These are phyloP conservation scores for Lordiphosa clarofinis DNA, from an alignment of 1,140 invertebrate species.

Conservation along the genomic window DNA sequence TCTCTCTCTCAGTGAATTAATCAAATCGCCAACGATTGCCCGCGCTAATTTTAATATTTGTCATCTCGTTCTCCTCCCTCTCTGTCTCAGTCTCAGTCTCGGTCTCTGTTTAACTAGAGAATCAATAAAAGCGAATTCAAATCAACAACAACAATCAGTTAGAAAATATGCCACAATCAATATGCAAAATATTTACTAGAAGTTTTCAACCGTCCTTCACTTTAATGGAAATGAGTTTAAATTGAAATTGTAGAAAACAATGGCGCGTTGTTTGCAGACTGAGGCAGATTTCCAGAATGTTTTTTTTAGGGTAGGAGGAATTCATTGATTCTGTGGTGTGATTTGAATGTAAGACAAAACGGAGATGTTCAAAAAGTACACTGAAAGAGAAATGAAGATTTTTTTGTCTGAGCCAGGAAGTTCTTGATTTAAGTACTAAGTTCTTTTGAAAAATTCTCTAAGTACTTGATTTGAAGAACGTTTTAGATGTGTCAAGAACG, in stretches of 20 bases:
- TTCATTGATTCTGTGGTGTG: no score
- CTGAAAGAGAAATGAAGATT: no score
- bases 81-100: no score
- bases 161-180: conserved; percentile 65
- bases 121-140: conserved; percentile 64
- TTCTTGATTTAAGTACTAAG: no score
- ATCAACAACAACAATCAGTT: conserved; percentile 24
- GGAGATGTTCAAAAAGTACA: no score
- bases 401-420: no score
- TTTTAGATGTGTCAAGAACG: no score
- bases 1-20: conserved; percentile 31
- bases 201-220: conserved; percentile 47
- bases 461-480: no score
- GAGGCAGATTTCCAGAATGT: no score
- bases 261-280: neutral
- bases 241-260: conserved; percentile 42
- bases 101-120: conserved; percentile 14
- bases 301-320: no score
- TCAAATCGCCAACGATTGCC: conserved; percentile 30
- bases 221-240: conserved; percentile 54
- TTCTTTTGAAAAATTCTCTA: no score
- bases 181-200: conserved; percentile 63
- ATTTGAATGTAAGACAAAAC: no score
- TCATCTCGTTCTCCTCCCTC: conserved; percentile 15
- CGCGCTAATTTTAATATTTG: conserved; percentile 62